Evolutionary conservation across 37 sponge, comb jelly and placozoan species (phyloP), one percentile per base, ranked within the genome.

Genomic region (Amphimedon queenslandica): DNA sequence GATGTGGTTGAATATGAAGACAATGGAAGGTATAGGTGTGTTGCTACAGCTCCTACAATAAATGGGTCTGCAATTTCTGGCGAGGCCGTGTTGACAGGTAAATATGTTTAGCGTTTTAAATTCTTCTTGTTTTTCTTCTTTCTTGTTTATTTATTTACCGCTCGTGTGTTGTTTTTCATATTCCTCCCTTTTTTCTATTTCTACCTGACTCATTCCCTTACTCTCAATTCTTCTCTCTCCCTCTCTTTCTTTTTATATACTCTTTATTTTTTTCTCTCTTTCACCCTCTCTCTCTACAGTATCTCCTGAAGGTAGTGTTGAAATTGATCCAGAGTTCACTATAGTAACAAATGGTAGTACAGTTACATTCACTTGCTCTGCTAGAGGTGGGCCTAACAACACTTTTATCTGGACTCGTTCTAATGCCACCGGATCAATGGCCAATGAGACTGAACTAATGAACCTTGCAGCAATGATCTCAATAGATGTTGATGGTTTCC

Each of bases 401-500:
- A 64, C 66, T 1, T 64, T 40, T 42, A 42, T 63, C 28, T 75
- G 76, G 76, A n/a, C 21, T 60, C 8, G 61, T 6, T 6, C 24
- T n/a, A n/a, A n/a, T 60, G 61, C 28, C 23, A 16, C 28, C 39
- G 18, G 24, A 33, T 10, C 36, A 8, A 8, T 16, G 31, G 10
- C 8, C 5, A 64, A 64, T 35, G 24, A 13, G 21, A 25, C 27
- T n/a, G 27, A 60, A n/a, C 8, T 25, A n/a, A 6, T 25, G 27
- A 13, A 6, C 5, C 61, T 25, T n/a, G 8, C 5, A 25, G 5
- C 23, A 25, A 60, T n/a, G 5, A 60, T n/a, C 23, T 6, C 27
- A n/a, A n/a, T 60, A n/a, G 61, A 60, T 60, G 92, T 93, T 40
- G 90, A 76, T 32, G 92, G 88, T 1, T 85, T 77, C 34, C 80